Percentiles rank a stretch among this genome's conserved stretches.
These are phyloP conservation scores for Bombus pascuorum DNA, from an alignment of 1,140 invertebrate species.

Conservation along the genomic window DNA sequence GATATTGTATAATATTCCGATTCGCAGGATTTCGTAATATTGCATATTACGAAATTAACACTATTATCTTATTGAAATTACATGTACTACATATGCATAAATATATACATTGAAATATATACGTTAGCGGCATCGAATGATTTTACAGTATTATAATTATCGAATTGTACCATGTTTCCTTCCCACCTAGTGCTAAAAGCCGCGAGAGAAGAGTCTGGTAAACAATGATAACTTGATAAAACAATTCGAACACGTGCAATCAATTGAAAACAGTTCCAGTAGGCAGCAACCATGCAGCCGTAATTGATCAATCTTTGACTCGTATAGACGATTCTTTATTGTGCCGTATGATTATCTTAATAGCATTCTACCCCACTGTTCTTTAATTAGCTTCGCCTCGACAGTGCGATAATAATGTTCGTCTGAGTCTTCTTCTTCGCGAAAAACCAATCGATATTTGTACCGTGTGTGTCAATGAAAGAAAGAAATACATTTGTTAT, in stretches of 20 bases:
- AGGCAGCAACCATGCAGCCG: slow-evolving; percentile 45
- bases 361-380: slow-evolving; percentile 68
- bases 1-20: slow-evolving; percentile 7
- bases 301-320: slow-evolving; percentile 74
- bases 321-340: slow-evolving; percentile 67
- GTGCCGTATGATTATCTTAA: slow-evolving; percentile 71
- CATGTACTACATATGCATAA: background rate
- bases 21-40: background rate
- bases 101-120: background rate
- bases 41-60: background rate
- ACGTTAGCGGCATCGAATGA: background rate
- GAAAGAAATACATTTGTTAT: slow-evolving; percentile 18
- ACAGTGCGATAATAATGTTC: slow-evolving; percentile 54
- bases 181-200: background rate
- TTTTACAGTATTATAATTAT: background rate
- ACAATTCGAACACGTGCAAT: slow-evolving; percentile 70
- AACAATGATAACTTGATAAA: slow-evolving; percentile 65
- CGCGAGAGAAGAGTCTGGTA: slow-evolving; percentile 4
- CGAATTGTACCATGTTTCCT: background rate
- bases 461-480: slow-evolving; percentile 34
- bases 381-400: slow-evolving; percentile 72
- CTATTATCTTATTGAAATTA: background rate
- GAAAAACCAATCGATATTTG: slow-evolving; percentile 47
- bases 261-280: slow-evolving; percentile 70
- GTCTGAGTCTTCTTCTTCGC: slow-evolving; percentile 12